These are phyloP conservation scores for Cryptosula pallasiana DNA, from an alignment of 2,888 invertebrate species.

Conservation along the genomic window DNA sequence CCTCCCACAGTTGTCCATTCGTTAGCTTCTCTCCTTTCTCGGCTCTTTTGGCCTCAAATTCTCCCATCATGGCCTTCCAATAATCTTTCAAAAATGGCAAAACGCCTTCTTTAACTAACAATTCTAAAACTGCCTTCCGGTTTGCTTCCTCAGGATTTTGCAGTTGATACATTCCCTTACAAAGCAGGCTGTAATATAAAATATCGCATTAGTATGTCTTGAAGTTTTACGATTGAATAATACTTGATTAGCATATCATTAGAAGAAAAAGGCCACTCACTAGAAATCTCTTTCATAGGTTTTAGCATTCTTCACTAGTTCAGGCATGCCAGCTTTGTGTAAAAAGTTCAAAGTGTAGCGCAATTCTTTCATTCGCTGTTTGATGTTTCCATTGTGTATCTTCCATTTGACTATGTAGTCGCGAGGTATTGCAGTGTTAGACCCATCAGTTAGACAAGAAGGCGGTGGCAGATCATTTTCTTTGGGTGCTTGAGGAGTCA, in stretches of 20 bases:
- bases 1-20: constrained; percentile 11
- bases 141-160: not conserved
- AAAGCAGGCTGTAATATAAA: not conserved
- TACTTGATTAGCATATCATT: no score
- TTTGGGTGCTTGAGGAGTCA: not conserved
- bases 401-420: constrained; percentile 14
- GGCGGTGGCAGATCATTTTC: not conserved
- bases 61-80: not conserved
- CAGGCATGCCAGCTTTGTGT: not conserved
- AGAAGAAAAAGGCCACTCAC: no score
- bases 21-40: not conserved
- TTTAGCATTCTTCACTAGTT: constrained; percentile 4
- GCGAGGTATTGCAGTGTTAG: not conserved
- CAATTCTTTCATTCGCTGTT: constrained; percentile 12
- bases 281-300: constrained; percentile 2
- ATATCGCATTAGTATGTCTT: no score
- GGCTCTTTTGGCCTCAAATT: not conserved
- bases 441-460: constrained; percentile 8
- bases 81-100: not conserved
- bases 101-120: not conserved
- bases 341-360: not conserved
- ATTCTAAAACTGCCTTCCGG: not conserved
- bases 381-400: not conserved
- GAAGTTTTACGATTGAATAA: no score
- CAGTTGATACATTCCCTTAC: not conserved